Base-by-base conservation (phyloP, 2,113 vertebrate species). In the Nematolebias whitei region DNA sequence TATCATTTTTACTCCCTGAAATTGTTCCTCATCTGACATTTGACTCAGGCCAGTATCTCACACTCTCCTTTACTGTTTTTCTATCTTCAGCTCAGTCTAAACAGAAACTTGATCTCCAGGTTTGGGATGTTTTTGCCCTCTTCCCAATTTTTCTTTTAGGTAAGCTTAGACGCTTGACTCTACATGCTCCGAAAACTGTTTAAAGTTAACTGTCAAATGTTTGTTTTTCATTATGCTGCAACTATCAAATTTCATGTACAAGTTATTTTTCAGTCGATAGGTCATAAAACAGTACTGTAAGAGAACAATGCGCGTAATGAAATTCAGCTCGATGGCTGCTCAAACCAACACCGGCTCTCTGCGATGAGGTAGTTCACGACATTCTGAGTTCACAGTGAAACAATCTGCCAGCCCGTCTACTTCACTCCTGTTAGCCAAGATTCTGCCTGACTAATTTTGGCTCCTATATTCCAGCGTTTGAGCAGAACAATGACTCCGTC, bases 401-500 rank as follows among this genome's bases (percentile, higher is more conserved):
- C 22, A 49, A 62, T 66, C 61, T 83, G 85, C 76, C 81, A 83
- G 79, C 74, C 47, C 41, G 62, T 72, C 66, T 55, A 14, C 53
- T 68, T 67, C 66, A 39, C 45, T 69, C 49, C 74, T 11, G 69
- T 29, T 76, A 80, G 84, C 76, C 81, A 3, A 60, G 70, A 84
- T 39, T 12, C 75, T 67, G 80, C 82, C 72, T 66, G 80, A 76
- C 84, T 88, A 82, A 89, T 85, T 84, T 75, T 83, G 85, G 79
- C 80, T 68, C 38, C 52, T 69, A 38, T 71, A 56, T 38, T 59
- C 70, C 57, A 41, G 29, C 48, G 48, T 83, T 74, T 64, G 69
- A 79, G 59, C 58, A 74, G 79, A 82, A 89, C 87, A 87, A 88
- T 82, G 82, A 70, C 63, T 78, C 39, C 79, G 77, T 90, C 88